Evolutionary conservation across 1,140 invertebrate genomes (phyloP), one percentile per base, ranked within the genome.

Genomic region (Maniola jurtina): DNA sequence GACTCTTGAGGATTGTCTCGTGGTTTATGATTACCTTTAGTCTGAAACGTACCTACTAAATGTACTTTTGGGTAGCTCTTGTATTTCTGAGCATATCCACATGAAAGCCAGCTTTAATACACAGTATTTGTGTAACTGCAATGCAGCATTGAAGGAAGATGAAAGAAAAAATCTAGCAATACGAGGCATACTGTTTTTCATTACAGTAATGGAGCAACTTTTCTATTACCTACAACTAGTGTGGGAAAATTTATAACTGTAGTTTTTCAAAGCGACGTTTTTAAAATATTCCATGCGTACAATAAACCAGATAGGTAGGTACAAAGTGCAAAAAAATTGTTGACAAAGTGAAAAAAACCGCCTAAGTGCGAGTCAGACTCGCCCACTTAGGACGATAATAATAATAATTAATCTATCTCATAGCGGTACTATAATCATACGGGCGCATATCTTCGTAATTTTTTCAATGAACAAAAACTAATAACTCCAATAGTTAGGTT

Each of bases 121-220:
- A 45, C 13, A 45, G 57, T 59, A 61, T 61, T 61, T 61, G 45
- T 47, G 58, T 61, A 16, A 61, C 59, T 61, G 59, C 59, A 61
- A 34, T 61, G 59, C 59, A 38, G 59, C 59, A 61, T 61, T 34
- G 42, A 33, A 48, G 45, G 42, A 50, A 50, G 57, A 16, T 59
- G 15, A 59, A 42, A 61, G 57, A 60, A 61, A 61, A 61, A 61
- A 61, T 61, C 59, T 61, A 61, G 45, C 59, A 61, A 61, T 50
- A 61, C 33, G 45, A 35, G 25, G 13, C 25, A 4, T 35, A 61
- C 59, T 48, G 47, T 45, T 61, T 61, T 61, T 61, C 59, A 61
- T 61, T 61, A 61, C 59, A 34, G 59, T 61, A 61, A 61, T 61
- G 59, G 45, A 61, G 13, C 45, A 61, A 61, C 59, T 50, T 61